Evolutionary conservation across 2,797 vertebrate genomes (phyloP).

Genomic region (Hippoglossus hippoglossus): DNA sequence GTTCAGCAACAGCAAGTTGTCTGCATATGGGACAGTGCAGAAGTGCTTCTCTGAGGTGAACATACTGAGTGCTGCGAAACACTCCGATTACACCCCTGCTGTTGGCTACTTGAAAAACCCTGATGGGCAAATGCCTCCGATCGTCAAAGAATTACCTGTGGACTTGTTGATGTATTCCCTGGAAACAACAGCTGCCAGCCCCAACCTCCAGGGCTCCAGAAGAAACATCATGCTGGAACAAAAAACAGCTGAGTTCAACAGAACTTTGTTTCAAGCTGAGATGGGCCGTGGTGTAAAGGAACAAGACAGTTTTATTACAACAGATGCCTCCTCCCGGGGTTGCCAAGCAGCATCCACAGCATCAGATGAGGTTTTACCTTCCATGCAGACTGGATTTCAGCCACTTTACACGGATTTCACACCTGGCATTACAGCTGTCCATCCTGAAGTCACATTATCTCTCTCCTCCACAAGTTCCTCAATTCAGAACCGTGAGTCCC

Average conservation of each 20-base stretch:
- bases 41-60: conserved; percentile 88
- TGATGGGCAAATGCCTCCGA: conserved; percentile 50
- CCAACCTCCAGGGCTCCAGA: conserved; percentile 64
- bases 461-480: conserved; percentile 35
- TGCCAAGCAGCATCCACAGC: conserved; percentile 45
- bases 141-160: conserved; percentile 63
- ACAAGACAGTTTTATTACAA: conserved; percentile 67
- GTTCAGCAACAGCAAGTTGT: conserved; percentile 76
- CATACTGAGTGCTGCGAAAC: conserved; percentile 78
- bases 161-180: conserved; percentile 68
- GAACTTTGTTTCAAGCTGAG: conserved; percentile 92
- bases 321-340: conserved; percentile 61
- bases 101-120: conserved; percentile 50
- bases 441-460: conserved; percentile 42
- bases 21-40: conserved; percentile 81
- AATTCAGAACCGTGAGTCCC: conserved; percentile 37
- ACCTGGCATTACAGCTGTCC: conserved; percentile 2
- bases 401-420: conserved; percentile 45
- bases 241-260: conserved; percentile 96
- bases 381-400: conserved; percentile 45
- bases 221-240: conserved; percentile 91
- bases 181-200: conserved; percentile 59
- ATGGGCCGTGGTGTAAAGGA: conserved; percentile 78
- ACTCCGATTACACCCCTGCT: conserved; percentile 55
- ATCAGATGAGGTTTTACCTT: conserved; percentile 51